Evolutionary conservation across 2,888 invertebrate genomes (phyloP).

Genomic region (Itoplectis maculator): DNA sequence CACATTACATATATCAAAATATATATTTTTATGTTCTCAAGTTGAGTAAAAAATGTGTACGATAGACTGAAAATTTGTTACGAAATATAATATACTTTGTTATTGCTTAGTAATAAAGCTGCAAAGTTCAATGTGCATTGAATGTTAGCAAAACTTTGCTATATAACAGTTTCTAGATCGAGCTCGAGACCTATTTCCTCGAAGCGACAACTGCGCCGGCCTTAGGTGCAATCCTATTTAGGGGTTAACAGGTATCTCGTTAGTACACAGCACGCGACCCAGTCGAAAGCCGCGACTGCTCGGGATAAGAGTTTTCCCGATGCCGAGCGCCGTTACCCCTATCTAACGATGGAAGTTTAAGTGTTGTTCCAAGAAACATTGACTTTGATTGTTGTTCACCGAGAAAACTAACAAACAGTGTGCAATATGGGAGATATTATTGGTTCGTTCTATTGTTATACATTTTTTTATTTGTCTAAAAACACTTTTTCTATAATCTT

Average conservation of each 20-base stretch:
- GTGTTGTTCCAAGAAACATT: conserved; percentile 11
- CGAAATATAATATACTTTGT: neutral
- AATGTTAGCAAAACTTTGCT: neutral
- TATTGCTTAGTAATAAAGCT: neutral
- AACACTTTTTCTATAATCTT: neutral
- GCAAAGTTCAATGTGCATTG: neutral
- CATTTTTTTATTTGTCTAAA: neutral
- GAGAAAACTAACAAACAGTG: conserved; percentile 6
- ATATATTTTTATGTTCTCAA: neutral
- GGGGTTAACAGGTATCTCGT: conserved; percentile 82
- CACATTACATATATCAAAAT: neutral
- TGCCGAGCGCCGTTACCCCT: conserved; percentile 27
- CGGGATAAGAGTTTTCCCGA: conserved; percentile 54
- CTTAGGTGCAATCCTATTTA: conserved; percentile 81
- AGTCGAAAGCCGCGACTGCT: conserved; percentile 71
- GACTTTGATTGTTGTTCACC: neutral
- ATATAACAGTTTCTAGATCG: conserved; percentile 23
- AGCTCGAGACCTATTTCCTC: conserved; percentile 75
- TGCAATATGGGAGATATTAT: conserved; percentile 72
- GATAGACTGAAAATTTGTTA: neutral
- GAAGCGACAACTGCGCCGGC: conserved; percentile 77
- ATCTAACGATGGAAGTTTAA: conserved; percentile 40
- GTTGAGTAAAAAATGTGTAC: neutral
- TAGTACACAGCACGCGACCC: conserved; percentile 73
- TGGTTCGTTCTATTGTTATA: conserved; percentile 67